Base-by-base conservation (phyloP, 92 coral and sea anemone genomes). In the Palythoa grandis region DNA sequence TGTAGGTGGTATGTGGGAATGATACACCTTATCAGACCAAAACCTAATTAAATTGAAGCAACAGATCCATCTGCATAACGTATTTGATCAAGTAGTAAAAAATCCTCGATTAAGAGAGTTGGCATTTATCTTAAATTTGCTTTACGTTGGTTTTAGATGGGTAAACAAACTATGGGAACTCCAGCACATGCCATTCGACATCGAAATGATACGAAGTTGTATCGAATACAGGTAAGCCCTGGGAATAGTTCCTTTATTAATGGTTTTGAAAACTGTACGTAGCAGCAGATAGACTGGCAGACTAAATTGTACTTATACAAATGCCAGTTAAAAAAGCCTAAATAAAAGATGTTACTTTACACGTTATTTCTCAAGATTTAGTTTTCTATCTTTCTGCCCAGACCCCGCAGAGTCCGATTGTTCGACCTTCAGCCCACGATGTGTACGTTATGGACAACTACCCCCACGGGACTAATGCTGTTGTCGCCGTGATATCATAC, bases 371-470 rank as follows among this genome's bases (percentile, higher is more conserved):
- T 61, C 11, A 1, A 19, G 0, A 25, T 9, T 13, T 67, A 16
- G 22, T 14, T 68, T 13, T 24, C 73, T 19, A 7, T 47, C 29
- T 69, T 39, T 11, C 69, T 71, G 29, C 0, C 15, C 84, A 96
- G 98, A 96, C 98, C 22, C 98, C 98, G 13, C 98, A 96, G 83
- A 87, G 95, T 82, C 98, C 98, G 39, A 89, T 96, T 20, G 98
- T 96, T 12, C 92, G 98, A 14, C 98, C 98, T 4, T 82, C 84
- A 16, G 92, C 98, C 11, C 98, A 94, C 79, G 98, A 96, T 48
- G 90, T 89, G 83, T 93, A 89, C 60, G 83, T 90, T 54, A 77
- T 96, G 86, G 98, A 96, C 86, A 91, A 92, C 67, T 96, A 96
- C 78, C 95, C 98, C 15, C 87, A 94, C 66, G 98, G 98, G 75